Evolutionary conservation across 2,113 vertebrate genomes (phyloP).

Genomic region (Lucifuga dentata): DNA sequence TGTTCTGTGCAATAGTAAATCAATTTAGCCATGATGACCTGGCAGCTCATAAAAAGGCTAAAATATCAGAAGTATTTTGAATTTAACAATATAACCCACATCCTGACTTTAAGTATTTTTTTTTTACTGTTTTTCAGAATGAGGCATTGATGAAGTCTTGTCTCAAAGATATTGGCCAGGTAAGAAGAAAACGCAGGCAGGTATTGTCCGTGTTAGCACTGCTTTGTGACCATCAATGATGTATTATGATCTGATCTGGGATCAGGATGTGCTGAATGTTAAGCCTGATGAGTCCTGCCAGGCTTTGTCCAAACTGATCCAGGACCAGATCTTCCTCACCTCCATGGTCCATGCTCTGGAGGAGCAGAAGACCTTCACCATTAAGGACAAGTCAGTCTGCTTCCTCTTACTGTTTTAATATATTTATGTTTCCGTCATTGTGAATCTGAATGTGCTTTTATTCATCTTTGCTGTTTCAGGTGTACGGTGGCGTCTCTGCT

Average conservation of each 20-base stretch:
- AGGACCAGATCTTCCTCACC: constrained; percentile 70
- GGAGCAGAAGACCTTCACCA: constrained; percentile 75
- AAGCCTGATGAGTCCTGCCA: constrained; percentile 62
- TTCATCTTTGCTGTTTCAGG: constrained; percentile 68
- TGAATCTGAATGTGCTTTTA: background rate
- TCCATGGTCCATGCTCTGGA: constrained; percentile 76
- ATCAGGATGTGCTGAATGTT: constrained; percentile 59
- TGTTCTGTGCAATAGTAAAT: too few relatives aligned
- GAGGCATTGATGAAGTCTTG: constrained; percentile 59
- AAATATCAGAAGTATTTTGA: too few relatives aligned
- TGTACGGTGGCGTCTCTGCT: constrained; percentile 92
- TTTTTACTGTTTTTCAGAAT: constrained; percentile 56
- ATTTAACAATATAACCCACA: too few relatives aligned
- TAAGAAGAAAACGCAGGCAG: constrained; percentile 27
- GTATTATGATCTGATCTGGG: constrained; percentile 11
- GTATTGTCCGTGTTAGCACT: background rate
- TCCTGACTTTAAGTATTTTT: background rate
- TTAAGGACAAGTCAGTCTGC: constrained; percentile 72
- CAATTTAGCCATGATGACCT: too few relatives aligned
- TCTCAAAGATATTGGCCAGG: constrained; percentile 79
- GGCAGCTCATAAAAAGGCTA: too few relatives aligned
- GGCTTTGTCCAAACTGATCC: constrained; percentile 65
- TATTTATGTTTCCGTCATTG: background rate
- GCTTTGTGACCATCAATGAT: constrained; percentile 1
- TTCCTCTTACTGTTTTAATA: background rate